Evolutionary conservation across 2,888 invertebrate species (phyloP).

Genomic region (Callinectes sapidus): DNA sequence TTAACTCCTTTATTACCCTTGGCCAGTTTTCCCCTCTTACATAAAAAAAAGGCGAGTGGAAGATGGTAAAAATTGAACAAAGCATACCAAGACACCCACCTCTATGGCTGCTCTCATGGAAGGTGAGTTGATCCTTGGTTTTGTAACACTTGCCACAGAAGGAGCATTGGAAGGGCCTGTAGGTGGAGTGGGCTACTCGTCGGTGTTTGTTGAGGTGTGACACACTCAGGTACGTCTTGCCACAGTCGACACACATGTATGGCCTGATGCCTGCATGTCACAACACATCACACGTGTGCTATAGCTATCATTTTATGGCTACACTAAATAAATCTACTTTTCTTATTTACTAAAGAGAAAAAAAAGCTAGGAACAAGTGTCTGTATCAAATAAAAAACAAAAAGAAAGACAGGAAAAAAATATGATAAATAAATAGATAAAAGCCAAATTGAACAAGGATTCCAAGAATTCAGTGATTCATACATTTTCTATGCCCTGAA

Average conservation of each 20-base stretch:
- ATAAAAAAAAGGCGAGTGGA: no score
- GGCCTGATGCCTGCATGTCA: slow-evolving; percentile 49
- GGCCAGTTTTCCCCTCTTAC: no score
- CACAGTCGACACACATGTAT: slow-evolving; percentile 56
- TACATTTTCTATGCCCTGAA: neutral
- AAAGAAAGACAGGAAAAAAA: no score
- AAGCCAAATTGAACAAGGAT: neutral
- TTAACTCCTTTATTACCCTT: no score
- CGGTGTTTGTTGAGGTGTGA: slow-evolving; percentile 61
- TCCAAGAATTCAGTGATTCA: neutral
- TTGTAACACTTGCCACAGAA: slow-evolving; percentile 62
- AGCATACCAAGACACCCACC: slow-evolving; percentile 37
- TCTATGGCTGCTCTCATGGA: slow-evolving; percentile 61
- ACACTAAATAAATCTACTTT: neutral
- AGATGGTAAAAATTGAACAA: neutral
- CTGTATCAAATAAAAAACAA: neutral
- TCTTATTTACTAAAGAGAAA: neutral
- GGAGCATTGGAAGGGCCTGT: slow-evolving; percentile 53
- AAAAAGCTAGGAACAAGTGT: neutral
- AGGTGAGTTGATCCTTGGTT: slow-evolving; percentile 55
- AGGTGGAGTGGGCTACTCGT: slow-evolving; percentile 46
- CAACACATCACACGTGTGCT: neutral
- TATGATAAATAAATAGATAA: neutral
- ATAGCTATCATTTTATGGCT: neutral
- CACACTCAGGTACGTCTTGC: slow-evolving; percentile 56